Conservation (phyloP, 2,888 invertebrate genomes). For the Cryptocheilus praepositus region DNA sequence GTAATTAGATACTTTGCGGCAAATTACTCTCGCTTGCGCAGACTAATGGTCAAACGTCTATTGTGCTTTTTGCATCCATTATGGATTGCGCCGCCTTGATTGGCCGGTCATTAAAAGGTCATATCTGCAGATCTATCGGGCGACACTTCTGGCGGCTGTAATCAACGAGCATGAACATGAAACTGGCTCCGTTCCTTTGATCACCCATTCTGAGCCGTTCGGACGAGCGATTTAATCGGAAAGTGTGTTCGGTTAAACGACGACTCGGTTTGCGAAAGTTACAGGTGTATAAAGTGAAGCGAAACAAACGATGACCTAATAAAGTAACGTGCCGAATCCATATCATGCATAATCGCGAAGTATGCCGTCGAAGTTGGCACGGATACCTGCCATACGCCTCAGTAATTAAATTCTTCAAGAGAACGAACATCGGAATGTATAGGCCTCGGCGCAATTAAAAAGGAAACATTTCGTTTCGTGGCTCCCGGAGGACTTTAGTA, state of each 20-base stretch:
- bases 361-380: slow-evolving; percentile 40
- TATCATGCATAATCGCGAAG: slow-evolving; percentile 54
- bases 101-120: too few relatives aligned
- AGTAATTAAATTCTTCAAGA: slow-evolving; percentile 74
- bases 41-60: too few relatives aligned
- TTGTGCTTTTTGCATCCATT: too few relatives aligned
- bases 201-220: too few relatives aligned
- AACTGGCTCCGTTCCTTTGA: too few relatives aligned
- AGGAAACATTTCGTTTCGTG: slow-evolving; percentile 71
- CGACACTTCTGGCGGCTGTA: too few relatives aligned
- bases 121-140: too few relatives aligned
- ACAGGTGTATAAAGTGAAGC: slow-evolving; percentile 24
- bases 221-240: too few relatives aligned
- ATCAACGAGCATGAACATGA: too few relatives aligned
- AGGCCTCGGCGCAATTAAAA: slow-evolving; percentile 71
- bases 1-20: too few relatives aligned
- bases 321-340: slow-evolving; percentile 59
- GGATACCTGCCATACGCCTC: slow-evolving; percentile 57
- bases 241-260: neutral
- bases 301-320: slow-evolving; percentile 46
- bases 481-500: slow-evolving; percentile 64
- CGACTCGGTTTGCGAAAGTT: neutral
- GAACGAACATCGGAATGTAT: slow-evolving; percentile 72
- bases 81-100: too few relatives aligned
- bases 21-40: too few relatives aligned